Evolutionary conservation across 2,113 vertebrate species (phyloP).

Genomic region (Colinus virginianus): DNA sequence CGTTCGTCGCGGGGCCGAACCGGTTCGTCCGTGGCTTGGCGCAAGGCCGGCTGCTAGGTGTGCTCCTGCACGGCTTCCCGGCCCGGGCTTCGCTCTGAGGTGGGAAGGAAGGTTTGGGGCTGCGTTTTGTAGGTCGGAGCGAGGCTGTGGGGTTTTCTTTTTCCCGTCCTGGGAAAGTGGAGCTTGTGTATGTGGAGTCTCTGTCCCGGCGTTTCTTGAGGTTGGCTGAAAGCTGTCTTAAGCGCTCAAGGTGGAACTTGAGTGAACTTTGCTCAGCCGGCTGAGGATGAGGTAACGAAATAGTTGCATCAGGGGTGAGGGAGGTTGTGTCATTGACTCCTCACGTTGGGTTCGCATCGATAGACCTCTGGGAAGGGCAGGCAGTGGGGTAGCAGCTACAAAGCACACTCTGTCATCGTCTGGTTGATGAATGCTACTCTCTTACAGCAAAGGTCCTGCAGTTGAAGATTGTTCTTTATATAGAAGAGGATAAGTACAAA

Average conservation of each 20-base stretch:
- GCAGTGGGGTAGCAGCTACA: neutral
- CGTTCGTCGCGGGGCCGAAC: neutral
- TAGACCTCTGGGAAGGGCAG: neutral
- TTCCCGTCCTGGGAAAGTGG: neutral
- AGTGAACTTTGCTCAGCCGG: neutral
- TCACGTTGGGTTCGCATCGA: neutral
- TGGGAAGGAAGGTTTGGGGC: neutral
- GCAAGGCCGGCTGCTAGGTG: neutral
- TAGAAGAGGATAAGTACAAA: neutral
- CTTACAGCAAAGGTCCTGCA: neutral
- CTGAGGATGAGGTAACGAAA: neutral
- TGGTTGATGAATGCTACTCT: neutral
- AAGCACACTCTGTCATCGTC: neutral
- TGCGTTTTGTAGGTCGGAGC: accelerated
- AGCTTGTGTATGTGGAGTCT: neutral
- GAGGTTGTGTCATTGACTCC: neutral
- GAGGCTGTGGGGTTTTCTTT: accelerated
- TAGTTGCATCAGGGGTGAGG: neutral
- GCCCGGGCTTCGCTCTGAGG: neutral
- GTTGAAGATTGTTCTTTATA: neutral
- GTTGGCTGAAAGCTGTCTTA: neutral
- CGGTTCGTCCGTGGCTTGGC: neutral
- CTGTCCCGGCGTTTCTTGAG: accelerated
- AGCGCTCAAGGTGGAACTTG: neutral
- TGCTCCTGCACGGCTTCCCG: neutral